phyloP scores from a whole-genome alignment of 53 echinoderm and acorn worm genomes.

The Holothuria scabra region DNA sequence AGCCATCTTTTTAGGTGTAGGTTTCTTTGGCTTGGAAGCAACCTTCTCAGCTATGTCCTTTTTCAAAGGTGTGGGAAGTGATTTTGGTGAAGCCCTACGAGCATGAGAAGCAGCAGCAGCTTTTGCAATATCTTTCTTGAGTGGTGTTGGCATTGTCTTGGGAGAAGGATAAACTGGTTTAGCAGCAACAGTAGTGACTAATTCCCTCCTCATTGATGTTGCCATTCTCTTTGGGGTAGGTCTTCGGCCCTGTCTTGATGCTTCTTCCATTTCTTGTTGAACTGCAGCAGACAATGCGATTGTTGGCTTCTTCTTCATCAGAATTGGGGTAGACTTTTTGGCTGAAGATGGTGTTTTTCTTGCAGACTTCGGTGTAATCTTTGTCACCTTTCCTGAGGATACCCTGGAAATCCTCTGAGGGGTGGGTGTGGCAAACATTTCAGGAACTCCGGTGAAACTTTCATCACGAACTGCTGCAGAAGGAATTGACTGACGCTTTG shows the following conservation, averaged over 20 bases:
- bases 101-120: constrained; percentile 32
- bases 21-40: not conserved
- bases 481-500: constrained; percentile 52
- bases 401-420: constrained; percentile 62
- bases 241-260: constrained; percentile 18
- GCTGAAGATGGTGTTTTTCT: constrained; percentile 40
- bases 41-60: constrained; percentile 51
- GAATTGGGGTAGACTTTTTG: constrained; percentile 53
- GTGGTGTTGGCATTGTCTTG: constrained; percentile 48
- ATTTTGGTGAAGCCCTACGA: constrained; percentile 29
- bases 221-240: constrained; percentile 49
- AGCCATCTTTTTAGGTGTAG: constrained; percentile 65
- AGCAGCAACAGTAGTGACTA: constrained; percentile 20
- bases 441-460: constrained; percentile 87
- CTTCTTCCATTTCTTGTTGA: constrained; percentile 46
- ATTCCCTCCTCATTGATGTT: constrained; percentile 33
- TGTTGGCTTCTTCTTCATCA: constrained; percentile 43
- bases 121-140: constrained; percentile 70
- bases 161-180: not conserved
- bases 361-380: constrained; percentile 72
- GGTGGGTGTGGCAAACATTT: constrained; percentile 87
- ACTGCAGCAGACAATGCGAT: constrained; percentile 41
- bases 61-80: constrained; percentile 59
- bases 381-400: constrained; percentile 72
- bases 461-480: constrained; percentile 67